Evolutionary conservation across 1,140 invertebrate species (phyloP).

Genomic region (Dinoponera quadriceps): DNA sequence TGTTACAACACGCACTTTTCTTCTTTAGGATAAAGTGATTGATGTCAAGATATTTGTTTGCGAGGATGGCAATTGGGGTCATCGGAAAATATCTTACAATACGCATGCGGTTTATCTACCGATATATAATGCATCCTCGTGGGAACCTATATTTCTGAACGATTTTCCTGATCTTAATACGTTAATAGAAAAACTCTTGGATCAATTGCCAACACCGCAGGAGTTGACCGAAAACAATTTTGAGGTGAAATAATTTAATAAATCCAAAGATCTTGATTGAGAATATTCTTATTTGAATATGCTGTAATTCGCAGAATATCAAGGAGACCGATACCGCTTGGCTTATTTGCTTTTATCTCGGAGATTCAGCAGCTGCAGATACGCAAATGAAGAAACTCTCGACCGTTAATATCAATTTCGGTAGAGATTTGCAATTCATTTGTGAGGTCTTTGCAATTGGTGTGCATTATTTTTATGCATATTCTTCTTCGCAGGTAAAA

Average conservation of each 20-base stretch:
- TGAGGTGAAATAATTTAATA: constrained; percentile 78
- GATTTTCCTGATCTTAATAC: constrained; percentile 83
- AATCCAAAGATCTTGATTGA: constrained; percentile 2
- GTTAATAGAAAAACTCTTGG: constrained; percentile 86
- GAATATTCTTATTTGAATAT: constrained; percentile 8
- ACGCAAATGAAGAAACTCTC: constrained; percentile 88
- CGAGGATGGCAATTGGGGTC: constrained; percentile 59
- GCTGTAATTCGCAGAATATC: constrained; percentile 83
- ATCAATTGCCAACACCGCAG: constrained; percentile 86
- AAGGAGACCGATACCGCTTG: constrained; percentile 84
- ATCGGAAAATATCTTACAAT: constrained; percentile 59
- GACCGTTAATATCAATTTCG: constrained; percentile 87
- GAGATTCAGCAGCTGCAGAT: constrained; percentile 85
- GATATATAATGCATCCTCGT: constrained; percentile 39
- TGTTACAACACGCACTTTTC: constrained; percentile 37
- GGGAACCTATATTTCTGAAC: constrained; percentile 70
- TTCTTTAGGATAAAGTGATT: constrained; percentile 74
- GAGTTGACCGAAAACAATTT: constrained; percentile 85
- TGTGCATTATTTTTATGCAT: constrained; percentile 38
- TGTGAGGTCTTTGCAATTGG: not conserved
- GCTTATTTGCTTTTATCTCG: constrained; percentile 89
- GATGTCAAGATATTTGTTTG: constrained; percentile 71
- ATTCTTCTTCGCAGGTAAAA: constrained; percentile 83
- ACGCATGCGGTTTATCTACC: constrained; percentile 72
- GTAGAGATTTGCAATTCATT: constrained; percentile 69